Evolutionary conservation across 2,113 vertebrate species (phyloP), one percentile per base, ranked within the genome.

Genomic region (Ammodramus savannarum): DNA sequence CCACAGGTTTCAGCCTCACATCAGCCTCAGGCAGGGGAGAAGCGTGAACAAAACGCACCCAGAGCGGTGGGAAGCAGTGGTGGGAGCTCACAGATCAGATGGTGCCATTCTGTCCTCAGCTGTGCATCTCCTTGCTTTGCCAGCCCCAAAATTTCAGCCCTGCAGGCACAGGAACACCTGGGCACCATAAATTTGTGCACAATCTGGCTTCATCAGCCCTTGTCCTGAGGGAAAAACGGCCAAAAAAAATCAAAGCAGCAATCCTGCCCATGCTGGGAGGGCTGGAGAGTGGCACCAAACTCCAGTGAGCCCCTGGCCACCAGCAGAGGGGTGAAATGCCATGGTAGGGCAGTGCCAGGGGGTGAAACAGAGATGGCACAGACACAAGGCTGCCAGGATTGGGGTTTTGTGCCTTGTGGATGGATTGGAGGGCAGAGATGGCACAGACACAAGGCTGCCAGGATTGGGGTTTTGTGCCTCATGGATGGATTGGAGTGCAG

Each of bases 401-500:
- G 16, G 18, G 8, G 2, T 4, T 32, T 58, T 69, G 52, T 44
- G 57, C 18, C 49, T 41, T 9, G 39, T 44, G 43, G 43, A 44
- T 44, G 18, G 43, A 20, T 20, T 44, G 43, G 43, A 44, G 41
- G 41, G 41, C 0, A 16, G 38, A 38, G 54, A 51, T 23, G 25
- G 16, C 77, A 59, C 25, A 2, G 31, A 3, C 49, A 71, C 20
- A 7, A 36, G 9, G 34, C 13, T 59, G 22, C 34, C 31, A 6
- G 20, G n/a, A 17, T 86, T 38, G 16, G 18, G 8, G 2, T 3
- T 36, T 58, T 68, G 52, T 44, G 51, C 17, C 49, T 38, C 0
- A 1, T 32, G 58, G 59, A 20, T 0, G 1, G 10, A 27, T 23
- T 34, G 27, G 29, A 66, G 48, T n/a, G n/a, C 0, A 16, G 39